Conservation (phyloP, 2,113 vertebrate genomes). For the Pseudorectes ferrugineus region DNA sequence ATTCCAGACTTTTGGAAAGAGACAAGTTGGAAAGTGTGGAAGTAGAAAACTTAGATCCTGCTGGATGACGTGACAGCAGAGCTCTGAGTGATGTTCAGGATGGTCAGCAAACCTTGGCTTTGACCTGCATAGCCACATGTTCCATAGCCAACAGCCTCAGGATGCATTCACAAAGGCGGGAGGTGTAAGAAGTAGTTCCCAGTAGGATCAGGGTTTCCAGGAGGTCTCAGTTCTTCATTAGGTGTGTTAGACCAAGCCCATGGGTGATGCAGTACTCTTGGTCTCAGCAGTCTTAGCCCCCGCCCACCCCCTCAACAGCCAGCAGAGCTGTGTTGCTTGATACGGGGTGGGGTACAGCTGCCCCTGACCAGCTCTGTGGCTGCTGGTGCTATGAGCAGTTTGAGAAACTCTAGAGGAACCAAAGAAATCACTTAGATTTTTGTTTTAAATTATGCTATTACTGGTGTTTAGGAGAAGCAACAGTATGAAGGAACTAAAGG, state of each 20-base stretch:
- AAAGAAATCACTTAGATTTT: neutral
- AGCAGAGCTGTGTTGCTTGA: neutral
- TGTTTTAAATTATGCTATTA: neutral
- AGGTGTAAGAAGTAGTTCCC: neutral
- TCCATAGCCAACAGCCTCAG: rapidly evolving
- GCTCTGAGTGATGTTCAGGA: neutral
- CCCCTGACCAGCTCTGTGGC: neutral
- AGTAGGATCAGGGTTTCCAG: neutral
- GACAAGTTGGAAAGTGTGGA: neutral
- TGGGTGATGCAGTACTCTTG: neutral
- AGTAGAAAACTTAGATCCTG: neutral
- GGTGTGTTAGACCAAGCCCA: neutral
- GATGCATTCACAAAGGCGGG: neutral
- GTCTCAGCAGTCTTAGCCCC: neutral
- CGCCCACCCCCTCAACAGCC: neutral
- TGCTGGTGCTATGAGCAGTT: neutral
- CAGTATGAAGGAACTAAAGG: neutral
- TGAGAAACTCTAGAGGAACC: neutral
- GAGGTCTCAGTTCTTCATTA: neutral
- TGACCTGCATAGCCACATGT: rapidly evolving
- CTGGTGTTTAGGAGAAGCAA: neutral
- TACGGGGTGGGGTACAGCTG: neutral
- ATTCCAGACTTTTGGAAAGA: neutral
- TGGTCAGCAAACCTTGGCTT: neutral
- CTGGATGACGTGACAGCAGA: neutral